Evolutionary conservation across 2,888 invertebrate genomes (phyloP).

Genomic region (Morinoia aosen): DNA sequence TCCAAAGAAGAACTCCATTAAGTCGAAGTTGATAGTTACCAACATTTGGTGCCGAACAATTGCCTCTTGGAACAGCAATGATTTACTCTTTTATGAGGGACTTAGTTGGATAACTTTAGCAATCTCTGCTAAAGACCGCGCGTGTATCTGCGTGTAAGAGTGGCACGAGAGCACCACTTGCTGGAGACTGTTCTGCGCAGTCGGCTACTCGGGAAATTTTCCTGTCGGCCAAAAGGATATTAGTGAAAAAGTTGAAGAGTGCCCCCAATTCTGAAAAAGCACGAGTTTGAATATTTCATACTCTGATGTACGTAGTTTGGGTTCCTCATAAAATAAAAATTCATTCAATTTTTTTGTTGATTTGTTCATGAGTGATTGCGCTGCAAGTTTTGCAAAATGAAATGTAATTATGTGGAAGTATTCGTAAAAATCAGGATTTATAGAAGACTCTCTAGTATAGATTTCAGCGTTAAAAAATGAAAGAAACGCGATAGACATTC

Average conservation of each 20-base stretch:
- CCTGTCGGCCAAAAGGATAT: background rate
- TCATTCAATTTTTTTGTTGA: too few species aligned
- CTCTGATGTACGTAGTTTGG: too few species aligned
- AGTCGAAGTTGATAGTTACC: constrained; percentile 45
- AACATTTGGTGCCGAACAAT: constrained; percentile 43
- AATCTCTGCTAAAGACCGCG: constrained; percentile 44
- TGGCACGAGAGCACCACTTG: background rate
- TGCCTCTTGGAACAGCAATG: constrained; percentile 49
- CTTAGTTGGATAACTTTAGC: constrained; percentile 52
- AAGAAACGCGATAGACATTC: too few species aligned
- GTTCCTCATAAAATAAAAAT: too few species aligned
- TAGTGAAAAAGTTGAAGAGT: background rate
- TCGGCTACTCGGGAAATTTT: background rate
- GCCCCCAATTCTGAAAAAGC: background rate
- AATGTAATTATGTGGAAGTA: background rate
- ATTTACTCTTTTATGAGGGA: constrained; percentile 41
- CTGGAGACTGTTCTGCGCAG: constrained; percentile 12
- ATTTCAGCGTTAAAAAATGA: too few species aligned
- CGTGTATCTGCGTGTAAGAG: constrained; percentile 26
- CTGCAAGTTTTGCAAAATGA: background rate
- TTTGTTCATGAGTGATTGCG: too few species aligned
- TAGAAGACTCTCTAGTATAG: too few species aligned
- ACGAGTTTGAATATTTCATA: too few species aligned
- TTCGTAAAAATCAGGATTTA: background rate
- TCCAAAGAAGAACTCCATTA: constrained; percentile 28